These are phyloP conservation scores for Chionis minor DNA, from an alignment of 2,113 vertebrate species.

Conservation along the genomic window DNA sequence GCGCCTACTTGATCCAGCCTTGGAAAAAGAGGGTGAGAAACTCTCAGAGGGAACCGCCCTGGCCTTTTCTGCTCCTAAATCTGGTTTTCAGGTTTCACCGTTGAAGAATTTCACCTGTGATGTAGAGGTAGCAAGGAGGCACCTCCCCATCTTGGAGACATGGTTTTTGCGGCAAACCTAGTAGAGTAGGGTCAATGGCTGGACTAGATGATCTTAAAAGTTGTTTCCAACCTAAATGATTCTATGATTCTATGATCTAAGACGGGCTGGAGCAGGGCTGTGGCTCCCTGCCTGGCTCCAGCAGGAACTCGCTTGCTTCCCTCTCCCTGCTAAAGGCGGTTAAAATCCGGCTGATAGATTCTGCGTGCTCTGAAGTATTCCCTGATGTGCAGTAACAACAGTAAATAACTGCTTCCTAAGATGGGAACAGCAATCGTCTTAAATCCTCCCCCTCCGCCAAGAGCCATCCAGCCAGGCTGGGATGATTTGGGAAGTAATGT, in stretches of 20 bases:
- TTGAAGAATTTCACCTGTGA: background rate
- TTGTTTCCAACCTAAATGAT: too few relatives aligned
- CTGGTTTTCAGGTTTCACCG: background rate
- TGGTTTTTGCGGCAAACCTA: too few relatives aligned
- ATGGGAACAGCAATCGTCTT: background rate
- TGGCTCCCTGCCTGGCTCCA: background rate
- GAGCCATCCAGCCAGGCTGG: background rate
- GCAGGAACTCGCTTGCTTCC: background rate
- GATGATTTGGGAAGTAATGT: background rate
- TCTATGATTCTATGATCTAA: background rate
- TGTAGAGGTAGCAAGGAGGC: fast-evolving
- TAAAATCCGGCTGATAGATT: background rate
- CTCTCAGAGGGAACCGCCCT: background rate
- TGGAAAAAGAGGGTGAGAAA: background rate
- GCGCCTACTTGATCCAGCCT: background rate
- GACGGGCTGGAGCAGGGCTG: background rate
- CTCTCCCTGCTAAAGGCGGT: background rate
- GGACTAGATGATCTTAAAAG: too few relatives aligned
- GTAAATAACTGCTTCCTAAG: background rate
- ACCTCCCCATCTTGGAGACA: background rate
- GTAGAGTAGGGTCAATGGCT: too few relatives aligned
- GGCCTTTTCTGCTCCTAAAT: background rate
- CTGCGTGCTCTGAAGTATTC: background rate
- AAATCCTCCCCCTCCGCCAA: background rate
- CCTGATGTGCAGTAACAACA: background rate